Percentiles rank a stretch among this genome's conserved stretches.
Evolutionary conservation across 2,113 vertebrate species (phyloP).

Genomic region (Arothron firmamentum): DNA sequence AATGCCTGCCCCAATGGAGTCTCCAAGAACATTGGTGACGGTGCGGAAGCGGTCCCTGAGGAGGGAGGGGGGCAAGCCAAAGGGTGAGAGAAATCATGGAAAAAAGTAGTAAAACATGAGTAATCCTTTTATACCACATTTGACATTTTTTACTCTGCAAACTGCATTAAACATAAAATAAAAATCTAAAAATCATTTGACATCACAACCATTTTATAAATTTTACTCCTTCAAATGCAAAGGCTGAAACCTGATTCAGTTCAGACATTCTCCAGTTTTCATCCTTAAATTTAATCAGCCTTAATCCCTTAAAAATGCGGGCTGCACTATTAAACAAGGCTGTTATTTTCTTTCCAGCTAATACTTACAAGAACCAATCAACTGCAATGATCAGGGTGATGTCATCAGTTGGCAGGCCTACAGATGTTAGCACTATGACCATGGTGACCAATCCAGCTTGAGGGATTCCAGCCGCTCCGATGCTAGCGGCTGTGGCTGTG

Average conservation of each 20-base stretch:
- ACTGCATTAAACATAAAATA: no score
- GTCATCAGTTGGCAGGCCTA: conserved; percentile 95
- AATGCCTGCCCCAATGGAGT: conserved; percentile 93
- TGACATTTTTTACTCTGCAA: no score
- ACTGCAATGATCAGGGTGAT: conserved; percentile 94
- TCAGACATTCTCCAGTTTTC: no score
- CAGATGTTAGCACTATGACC: conserved; percentile 96
- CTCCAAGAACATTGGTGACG: conserved; percentile 91
- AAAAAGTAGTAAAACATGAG: background rate
- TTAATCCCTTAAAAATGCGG: no score
- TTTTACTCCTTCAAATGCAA: no score
- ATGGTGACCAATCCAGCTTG: conserved; percentile 97
- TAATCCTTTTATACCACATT: background rate
- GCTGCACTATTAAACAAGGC: no score
- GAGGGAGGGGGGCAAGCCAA: background rate
- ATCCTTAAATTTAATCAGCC: no score
- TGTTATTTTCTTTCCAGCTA: no score
- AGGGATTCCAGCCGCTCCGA: conserved; percentile 95
- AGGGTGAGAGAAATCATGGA: background rate
- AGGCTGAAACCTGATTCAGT: no score
- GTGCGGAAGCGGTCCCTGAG: conserved; percentile 91
- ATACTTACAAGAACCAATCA: conserved; percentile 97
- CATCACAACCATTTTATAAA: no score
- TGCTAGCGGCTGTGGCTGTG: conserved; percentile 95
- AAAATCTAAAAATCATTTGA: no score